Conservation (phyloP, 92 coral and sea anemone species). For the Metridium senile region DNA sequence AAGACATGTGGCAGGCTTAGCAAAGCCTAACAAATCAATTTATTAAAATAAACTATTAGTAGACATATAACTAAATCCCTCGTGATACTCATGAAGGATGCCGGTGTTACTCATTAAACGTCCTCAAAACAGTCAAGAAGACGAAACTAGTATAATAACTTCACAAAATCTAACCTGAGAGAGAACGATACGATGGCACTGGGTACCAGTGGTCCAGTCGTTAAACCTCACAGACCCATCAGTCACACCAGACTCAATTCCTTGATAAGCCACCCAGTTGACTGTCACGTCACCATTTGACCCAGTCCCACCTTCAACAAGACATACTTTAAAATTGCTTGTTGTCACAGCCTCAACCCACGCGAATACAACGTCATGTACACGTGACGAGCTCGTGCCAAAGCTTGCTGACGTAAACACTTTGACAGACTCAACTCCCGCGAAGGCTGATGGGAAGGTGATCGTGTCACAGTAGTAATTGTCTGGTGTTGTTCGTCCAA, state of each 20-base stretch:
- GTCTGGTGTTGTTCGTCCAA: too few relatives aligned
- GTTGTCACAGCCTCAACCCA: conserved; percentile 17
- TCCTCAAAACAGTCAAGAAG: too few relatives aligned
- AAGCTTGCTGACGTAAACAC: too few relatives aligned
- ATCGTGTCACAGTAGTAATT: too few relatives aligned
- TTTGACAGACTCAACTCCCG: too few relatives aligned
- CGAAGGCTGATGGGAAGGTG: too few relatives aligned
- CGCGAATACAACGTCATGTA: too few relatives aligned
- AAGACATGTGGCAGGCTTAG: conserved; percentile 7
- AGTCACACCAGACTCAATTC: conserved; percentile 4
- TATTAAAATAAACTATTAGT: background rate
- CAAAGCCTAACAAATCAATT: background rate
- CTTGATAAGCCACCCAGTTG: conserved; percentile 31
- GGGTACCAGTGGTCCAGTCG: conserved; percentile 28
- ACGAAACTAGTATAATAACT: too few relatives aligned
- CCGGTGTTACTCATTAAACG: too few relatives aligned
- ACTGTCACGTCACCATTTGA: conserved; percentile 10
- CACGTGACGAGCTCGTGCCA: too few relatives aligned
- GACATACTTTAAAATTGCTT: conserved; percentile 10
- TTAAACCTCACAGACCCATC: conserved; percentile 7
- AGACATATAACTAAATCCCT: background rate
- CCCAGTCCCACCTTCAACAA: conserved; percentile 19
- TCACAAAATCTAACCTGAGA: background rate
- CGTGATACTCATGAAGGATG: too few relatives aligned
- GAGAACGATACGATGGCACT: conserved; percentile 10